Evolutionary conservation across 2,797 vertebrate species (phyloP).

Genomic region (Alcedo atthis): DNA sequence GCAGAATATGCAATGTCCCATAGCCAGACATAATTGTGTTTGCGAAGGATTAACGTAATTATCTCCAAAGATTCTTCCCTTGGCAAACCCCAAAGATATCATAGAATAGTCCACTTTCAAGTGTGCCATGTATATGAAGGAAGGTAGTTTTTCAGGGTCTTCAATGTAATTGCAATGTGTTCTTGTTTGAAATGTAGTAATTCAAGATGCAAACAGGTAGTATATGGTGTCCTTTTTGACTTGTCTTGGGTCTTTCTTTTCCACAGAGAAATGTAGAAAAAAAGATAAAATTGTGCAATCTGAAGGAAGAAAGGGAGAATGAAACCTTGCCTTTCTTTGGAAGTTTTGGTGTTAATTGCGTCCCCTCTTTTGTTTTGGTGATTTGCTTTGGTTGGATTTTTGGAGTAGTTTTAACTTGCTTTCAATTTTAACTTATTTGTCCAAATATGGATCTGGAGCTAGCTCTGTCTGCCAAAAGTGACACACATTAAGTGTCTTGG

Average conservation of each 20-base stretch:
- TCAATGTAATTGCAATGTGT: fast-evolving
- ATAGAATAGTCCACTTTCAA: background rate
- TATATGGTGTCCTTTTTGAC: background rate
- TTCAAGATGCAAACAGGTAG: fast-evolving
- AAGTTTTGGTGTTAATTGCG: background rate
- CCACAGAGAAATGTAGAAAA: background rate
- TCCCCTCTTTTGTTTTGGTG: background rate
- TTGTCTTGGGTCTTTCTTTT: background rate
- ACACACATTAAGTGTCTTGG: background rate
- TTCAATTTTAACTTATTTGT: background rate
- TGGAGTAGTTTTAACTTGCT: background rate
- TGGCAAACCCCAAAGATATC: background rate
- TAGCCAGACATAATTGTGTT: background rate
- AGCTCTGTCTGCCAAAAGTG: background rate
- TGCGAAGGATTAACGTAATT: background rate
- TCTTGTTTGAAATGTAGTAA: background rate
- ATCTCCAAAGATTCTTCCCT: background rate
- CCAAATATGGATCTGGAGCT: background rate
- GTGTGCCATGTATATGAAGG: background rate
- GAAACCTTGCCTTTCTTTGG: background rate
- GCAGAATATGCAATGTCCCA: background rate
- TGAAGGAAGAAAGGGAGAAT: background rate
- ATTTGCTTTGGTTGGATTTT: background rate
- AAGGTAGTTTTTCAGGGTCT: background rate
- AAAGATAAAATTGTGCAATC: background rate